Evolutionary conservation across 2,113 vertebrate species (phyloP), one percentile per base, ranked within the genome.

Genomic region (Sylvicapra grimmia): DNA sequence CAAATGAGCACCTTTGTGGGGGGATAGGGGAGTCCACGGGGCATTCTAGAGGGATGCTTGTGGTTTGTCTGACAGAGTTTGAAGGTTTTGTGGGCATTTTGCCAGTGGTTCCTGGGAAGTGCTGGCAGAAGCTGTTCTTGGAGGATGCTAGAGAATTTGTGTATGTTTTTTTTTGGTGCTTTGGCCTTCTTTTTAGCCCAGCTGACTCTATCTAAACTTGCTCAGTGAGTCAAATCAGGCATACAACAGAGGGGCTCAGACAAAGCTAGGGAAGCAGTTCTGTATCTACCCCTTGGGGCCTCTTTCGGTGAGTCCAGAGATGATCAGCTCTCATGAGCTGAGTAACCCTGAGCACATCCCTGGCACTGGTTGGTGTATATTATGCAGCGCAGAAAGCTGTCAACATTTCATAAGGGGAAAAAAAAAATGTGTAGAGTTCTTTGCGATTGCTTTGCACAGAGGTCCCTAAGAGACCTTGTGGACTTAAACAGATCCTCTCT

Each of bases 341-440:
- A 86, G 86, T 19, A 51, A 23, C 14, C 53, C 19, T 68, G 31
- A 86, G 16, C 2, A 61, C 51, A 23, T 40, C 21, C 25, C 36
- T 49, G 58, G 83, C 44, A 8, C 27, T n/a, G 16, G 54, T 23
- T 44, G n/a, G 63, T 10, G 9, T 13, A 18, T 11, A 6, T 12
- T 19, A 25, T 40, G 47, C 29, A 82, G 40, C 16, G 16, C 23
- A 72, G n/a, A 5, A 59, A 82, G 72, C 29, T 82, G 36, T 82
- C 51, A 6, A 58, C 53, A 61, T 21, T 33, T 80, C 72, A 27
- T 14, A 86, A 82, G 31, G 40, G 8, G 18, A 6, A 1, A 0
- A n/a, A 65, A n/a, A 9, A 15, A 16, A 77, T 2, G 0, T 61
- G 3, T 59, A 18, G 18, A 3, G 1, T 16, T 56, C 0, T 82